Evolutionary conservation across 2,113 vertebrate species (phyloP).

Genomic region (Vulpes lagopus): DNA sequence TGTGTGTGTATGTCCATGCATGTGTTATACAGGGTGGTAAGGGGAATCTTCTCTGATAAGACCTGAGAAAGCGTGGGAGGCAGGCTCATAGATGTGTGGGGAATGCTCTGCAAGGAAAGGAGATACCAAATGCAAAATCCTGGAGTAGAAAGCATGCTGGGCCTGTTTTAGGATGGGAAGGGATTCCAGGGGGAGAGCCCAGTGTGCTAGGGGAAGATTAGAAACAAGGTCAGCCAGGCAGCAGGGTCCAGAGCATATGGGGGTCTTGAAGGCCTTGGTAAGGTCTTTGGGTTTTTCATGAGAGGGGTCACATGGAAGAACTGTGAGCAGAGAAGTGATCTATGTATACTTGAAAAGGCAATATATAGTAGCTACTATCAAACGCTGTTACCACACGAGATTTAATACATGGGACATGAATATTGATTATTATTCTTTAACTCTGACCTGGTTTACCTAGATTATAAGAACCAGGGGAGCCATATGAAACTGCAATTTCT

Average conservation of each 20-base stretch:
- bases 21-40: fast-evolving
- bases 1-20: not conserved
- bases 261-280: not conserved
- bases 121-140: not conserved
- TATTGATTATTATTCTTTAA: not conserved
- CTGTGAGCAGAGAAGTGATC: not conserved
- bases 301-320: not conserved
- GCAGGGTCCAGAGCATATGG: not conserved
- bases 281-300: not conserved
- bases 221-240: not conserved
- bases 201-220: not conserved
- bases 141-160: not conserved
- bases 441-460: not conserved
- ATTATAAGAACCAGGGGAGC: not conserved
- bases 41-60: not conserved
- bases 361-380: not conserved
- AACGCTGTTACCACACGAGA: not conserved
- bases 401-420: not conserved
- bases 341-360: not conserved
- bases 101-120: not conserved
- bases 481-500: not conserved
- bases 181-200: not conserved
- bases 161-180: not conserved
- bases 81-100: not conserved
- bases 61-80: not conserved